Percentiles rank a stretch among this genome's conserved stretches.
Conservation (phyloP, 2,113 vertebrate genomes). For the Scopus umbretta region DNA sequence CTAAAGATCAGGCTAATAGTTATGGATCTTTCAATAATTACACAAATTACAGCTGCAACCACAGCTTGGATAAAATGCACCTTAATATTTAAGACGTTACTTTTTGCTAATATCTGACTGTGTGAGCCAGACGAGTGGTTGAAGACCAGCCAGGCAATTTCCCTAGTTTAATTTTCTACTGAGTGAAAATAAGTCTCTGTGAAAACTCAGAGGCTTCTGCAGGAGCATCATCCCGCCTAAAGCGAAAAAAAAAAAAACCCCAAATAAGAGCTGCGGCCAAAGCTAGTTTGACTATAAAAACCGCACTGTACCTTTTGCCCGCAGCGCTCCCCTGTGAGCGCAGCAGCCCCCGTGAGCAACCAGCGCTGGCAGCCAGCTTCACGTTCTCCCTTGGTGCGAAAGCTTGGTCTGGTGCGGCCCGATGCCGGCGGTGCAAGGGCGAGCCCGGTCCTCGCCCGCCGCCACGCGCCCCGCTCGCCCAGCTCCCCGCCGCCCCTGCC, state of each 20-base stretch:
- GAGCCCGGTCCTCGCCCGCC: neutral
- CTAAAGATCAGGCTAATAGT: neutral
- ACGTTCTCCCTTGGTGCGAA: neutral
- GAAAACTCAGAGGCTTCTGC: neutral
- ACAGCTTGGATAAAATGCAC: too few species aligned
- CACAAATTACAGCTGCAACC: neutral
- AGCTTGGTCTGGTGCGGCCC: neutral
- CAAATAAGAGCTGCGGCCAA: neutral
- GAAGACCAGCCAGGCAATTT: neutral
- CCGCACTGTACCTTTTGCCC: neutral
- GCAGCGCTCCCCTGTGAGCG: neutral
- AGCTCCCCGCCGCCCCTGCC: neutral
- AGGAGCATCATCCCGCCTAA: neutral
- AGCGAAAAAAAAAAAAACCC: neutral
- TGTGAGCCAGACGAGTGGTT: neutral
- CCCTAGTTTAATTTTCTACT: neutral
- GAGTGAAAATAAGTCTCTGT: neutral
- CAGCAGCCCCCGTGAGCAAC: neutral
- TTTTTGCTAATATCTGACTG: neutral
- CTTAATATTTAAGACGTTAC: neutral
- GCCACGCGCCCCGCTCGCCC: neutral
- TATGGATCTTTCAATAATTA: neutral
- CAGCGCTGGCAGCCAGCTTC: neutral
- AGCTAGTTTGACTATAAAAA: neutral
- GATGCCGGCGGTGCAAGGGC: neutral